A percentile compares a stretch with the other conserved stretches of the same genome.
Conservation (phyloP, 2,113 vertebrate genomes). For the Petrocephalus zakoni region DNA sequence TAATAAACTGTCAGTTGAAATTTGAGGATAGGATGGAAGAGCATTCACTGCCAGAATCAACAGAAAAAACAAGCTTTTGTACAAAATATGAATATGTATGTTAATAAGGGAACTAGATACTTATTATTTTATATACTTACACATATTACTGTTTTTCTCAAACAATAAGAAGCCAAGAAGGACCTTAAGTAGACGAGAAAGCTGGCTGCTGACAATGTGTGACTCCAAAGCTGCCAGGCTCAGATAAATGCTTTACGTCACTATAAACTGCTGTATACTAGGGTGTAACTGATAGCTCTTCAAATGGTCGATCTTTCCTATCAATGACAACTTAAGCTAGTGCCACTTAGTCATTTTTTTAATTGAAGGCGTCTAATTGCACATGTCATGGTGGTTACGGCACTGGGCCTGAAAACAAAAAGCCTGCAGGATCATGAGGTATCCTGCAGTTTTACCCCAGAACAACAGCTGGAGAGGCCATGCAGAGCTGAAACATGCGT, state of each 20-base stretch:
- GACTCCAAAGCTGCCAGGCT: background rate
- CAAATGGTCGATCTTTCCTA: background rate
- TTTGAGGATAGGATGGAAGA: background rate
- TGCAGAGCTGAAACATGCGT: background rate
- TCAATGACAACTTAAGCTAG: background rate
- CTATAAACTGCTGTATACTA: background rate
- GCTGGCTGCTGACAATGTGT: background rate
- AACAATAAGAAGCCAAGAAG: background rate
- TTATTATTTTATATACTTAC: background rate
- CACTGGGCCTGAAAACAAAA: background rate
- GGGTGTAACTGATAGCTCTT: background rate
- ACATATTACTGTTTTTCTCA: background rate
- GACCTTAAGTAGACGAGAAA: background rate
- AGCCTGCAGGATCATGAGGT: background rate
- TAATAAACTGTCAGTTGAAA: background rate
- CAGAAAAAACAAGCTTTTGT: background rate
- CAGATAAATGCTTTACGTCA: background rate
- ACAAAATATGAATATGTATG: background rate
- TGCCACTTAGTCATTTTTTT: background rate
- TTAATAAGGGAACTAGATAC: too few relatives aligned
- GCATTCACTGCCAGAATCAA: background rate
- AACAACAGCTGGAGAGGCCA: background rate
- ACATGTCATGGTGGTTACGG: background rate
- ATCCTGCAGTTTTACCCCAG: background rate
- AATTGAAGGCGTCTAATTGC: background rate